Base-by-base conservation (phyloP, 2,888 invertebrate species). In the Drosophila austrosaltans region DNA sequence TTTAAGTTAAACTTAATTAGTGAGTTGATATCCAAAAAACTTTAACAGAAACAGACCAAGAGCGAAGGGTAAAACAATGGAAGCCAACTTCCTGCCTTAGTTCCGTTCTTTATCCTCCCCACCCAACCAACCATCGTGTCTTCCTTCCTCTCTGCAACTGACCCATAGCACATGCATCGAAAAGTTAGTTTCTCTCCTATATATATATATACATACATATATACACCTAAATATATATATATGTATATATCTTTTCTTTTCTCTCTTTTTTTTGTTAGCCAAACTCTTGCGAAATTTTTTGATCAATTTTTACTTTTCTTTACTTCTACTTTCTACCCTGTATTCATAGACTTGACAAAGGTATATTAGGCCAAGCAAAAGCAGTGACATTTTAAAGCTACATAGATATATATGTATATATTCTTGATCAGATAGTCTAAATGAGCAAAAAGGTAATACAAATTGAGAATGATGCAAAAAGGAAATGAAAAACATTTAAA, bases 1-100 rank as follows among this genome's bases (percentile, higher is more conserved):
- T 81, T 87, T 57, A 82, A 82, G 79, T 82, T 82, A 58, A 75
- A 68, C 82, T 81, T 87, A 87, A 82, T 82, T 82, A 87, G 85
- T 79, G 69, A 63, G 70, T 79, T 73, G 79, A 77, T 77, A 84
- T 69, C 66, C 58, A 63, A 53, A 67, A 61, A 74, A 81, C 66
- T 76, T 59, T 66, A 72, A 62, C 71, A 62, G 63, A 62, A 65
- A 69, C 59, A 74, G 66, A 74, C 48, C 48, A 25, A 66, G 67
- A 53, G 66, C 53, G 32, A 30, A 59, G 64, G 36, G 10, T 22
- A 3, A 16, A 60, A 57, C 30, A 58, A 36, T 8, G 30, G 39
- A 59, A 25, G 25, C 28, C 40, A 25, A 40, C 22, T 39, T 48
- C 48, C 48, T 48, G 48, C 48, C 48, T 48, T 48, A 48, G 48